Percentiles rank a stretch among this genome's conserved stretches.
Evolutionary conservation across 2,888 invertebrate genomes (phyloP).

Genomic region (Drosophila lacicola): DNA sequence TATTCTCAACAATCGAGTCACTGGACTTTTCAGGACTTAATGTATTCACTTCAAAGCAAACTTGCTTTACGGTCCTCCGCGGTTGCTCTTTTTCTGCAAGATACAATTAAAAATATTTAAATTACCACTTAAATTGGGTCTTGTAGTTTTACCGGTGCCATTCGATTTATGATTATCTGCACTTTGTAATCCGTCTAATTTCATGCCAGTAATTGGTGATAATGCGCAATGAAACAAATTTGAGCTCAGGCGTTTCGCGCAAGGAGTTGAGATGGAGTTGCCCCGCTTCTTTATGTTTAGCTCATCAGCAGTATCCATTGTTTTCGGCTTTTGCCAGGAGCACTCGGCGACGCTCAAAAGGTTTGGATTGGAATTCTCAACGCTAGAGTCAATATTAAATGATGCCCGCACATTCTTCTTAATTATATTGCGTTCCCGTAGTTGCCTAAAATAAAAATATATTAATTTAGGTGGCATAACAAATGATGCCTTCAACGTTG

Average conservation of each 20-base stretch:
- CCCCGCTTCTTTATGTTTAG: constrained; percentile 1
- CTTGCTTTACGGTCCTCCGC: constrained; percentile 25
- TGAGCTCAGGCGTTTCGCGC: constrained; percentile 22
- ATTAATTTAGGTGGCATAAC: background rate
- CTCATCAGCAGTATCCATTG: background rate
- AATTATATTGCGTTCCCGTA: constrained; percentile 72
- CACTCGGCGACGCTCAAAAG: constrained; percentile 18
- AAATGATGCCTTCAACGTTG: background rate
- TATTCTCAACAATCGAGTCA: background rate
- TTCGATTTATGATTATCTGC: constrained; percentile 1
- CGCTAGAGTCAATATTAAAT: constrained; percentile 81
- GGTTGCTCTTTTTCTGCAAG: background rate
- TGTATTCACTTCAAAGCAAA: constrained; percentile 32
- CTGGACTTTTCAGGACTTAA: background rate
- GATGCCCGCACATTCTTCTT: constrained; percentile 75
- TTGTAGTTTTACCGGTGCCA: constrained; percentile 12
- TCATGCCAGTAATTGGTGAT: constrained; percentile 77
- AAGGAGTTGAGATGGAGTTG: constrained; percentile 75
- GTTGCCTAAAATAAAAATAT: constrained; percentile 47
- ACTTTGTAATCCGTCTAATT: constrained; percentile 32
- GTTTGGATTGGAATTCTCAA: constrained; percentile 70
- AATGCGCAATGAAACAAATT: constrained; percentile 77
- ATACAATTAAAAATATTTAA: background rate
- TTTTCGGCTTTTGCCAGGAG: constrained; percentile 5
- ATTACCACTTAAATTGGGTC: too few relatives aligned